These are phyloP conservation scores for Neoascia interrupta DNA, from an alignment of 2,888 invertebrate genomes.

Conservation along the genomic window DNA sequence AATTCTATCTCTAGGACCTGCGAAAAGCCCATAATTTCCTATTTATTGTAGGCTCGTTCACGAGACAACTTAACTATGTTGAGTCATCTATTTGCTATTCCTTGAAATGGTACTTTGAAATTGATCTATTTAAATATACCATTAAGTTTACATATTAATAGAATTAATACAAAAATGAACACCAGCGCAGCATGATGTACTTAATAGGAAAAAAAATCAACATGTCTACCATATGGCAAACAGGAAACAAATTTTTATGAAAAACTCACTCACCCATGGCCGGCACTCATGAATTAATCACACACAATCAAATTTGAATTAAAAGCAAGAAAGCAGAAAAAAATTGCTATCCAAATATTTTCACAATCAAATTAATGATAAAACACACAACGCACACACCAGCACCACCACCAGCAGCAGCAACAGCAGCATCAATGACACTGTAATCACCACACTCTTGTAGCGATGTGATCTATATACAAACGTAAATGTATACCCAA, in stretches of 20 bases:
- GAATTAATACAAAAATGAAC: too few species aligned
- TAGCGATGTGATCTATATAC: not conserved
- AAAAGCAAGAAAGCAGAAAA: conserved; percentile 24
- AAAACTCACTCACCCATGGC: not conserved
- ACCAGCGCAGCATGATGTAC: too few species aligned
- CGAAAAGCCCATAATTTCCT: too few species aligned
- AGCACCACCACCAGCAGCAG: not conserved
- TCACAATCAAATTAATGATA: conserved; percentile 51
- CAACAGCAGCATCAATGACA: conserved; percentile 7
- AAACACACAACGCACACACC: conserved; percentile 15
- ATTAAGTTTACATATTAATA: too few species aligned
- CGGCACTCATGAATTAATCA: not conserved
- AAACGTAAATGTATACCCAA: not conserved
- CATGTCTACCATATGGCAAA: conserved; percentile 14
- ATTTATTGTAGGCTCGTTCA: too few species aligned
- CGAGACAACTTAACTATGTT: too few species aligned
- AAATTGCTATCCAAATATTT: conserved; percentile 32
- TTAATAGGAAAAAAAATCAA: not conserved
- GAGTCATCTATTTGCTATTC: too few species aligned
- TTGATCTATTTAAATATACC: too few species aligned
- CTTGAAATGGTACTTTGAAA: too few species aligned
- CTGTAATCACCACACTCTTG: conserved; percentile 6
- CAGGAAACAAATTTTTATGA: not conserved
- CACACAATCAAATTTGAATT: conserved; percentile 42
- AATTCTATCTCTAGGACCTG: too few species aligned